A percentile compares a stretch with the other conserved stretches of the same genome.
Evolutionary conservation across 1,140 invertebrate genomes (phyloP).

Genomic region (Spodoptera litura): DNA sequence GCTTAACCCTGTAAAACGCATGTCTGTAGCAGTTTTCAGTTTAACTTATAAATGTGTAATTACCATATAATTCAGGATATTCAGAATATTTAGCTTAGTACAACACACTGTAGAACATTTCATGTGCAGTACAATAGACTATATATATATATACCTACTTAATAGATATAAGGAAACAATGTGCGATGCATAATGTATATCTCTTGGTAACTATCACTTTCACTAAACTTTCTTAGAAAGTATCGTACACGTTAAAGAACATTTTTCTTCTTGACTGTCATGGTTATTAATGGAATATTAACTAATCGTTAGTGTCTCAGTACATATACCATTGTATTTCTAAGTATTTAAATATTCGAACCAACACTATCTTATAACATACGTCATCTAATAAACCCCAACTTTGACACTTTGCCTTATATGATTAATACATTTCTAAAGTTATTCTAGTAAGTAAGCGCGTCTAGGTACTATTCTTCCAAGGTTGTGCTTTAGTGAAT

Average conservation of each 20-base stretch:
- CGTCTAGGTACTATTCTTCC: constrained; percentile 85
- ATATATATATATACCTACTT: not conserved
- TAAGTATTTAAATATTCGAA: constrained; percentile 52
- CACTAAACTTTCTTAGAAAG: constrained; percentile 35
- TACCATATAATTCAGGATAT: constrained; percentile 38
- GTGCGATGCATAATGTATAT: constrained; percentile 29
- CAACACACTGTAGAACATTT: constrained; percentile 20
- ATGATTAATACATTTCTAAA: constrained; percentile 78
- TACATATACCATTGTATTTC: constrained; percentile 19
- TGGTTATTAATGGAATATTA: constrained; percentile 4
- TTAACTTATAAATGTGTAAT: not conserved
- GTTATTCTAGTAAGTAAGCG: constrained; percentile 80
- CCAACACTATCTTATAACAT: constrained; percentile 47
- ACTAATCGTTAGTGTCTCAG: constrained; percentile 24
- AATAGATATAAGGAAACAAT: constrained; percentile 38
- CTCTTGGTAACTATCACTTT: constrained; percentile 39
- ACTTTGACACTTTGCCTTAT: constrained; percentile 84
- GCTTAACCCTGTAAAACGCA: constrained; percentile 24
- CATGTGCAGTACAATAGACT: constrained; percentile 46
- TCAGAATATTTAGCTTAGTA: constrained; percentile 38
- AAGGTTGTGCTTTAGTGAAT: constrained; percentile 85
- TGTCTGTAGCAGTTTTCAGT: constrained; percentile 42
- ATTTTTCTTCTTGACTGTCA: constrained; percentile 23
- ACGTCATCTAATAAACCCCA: constrained; percentile 69
- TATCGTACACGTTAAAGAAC: constrained; percentile 6